These are phyloP conservation scores for Empidonax alnorum DNA, from an alignment of 2,113 vertebrate genomes.

Conservation along the genomic window DNA sequence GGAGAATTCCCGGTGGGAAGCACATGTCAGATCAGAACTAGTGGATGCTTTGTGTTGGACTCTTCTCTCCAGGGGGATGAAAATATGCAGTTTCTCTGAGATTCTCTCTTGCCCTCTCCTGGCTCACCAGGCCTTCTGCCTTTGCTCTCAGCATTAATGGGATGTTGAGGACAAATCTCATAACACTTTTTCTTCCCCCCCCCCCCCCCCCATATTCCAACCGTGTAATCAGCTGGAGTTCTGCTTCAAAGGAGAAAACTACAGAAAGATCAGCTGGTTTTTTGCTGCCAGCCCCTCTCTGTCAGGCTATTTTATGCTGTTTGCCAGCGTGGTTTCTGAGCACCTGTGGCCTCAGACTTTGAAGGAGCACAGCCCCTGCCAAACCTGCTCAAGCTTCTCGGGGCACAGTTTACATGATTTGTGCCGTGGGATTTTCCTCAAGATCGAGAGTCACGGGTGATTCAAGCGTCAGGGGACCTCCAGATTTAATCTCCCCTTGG, in stretches of 20 bases:
- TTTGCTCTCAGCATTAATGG: neutral
- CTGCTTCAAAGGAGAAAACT: neutral
- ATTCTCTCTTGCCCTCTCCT: neutral
- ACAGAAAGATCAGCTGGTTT: neutral
- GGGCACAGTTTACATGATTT: neutral
- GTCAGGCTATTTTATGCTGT: neutral
- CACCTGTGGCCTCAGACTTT: neutral
- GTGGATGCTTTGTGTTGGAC: neutral
- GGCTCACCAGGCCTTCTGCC: neutral
- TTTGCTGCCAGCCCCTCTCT: neutral
- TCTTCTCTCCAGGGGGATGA: neutral
- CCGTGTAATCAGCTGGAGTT: neutral
- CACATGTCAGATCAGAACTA: neutral
- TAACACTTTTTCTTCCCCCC: rapidly evolving
- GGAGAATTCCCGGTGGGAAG: neutral
- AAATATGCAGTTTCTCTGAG: neutral
- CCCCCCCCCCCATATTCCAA: neutral
- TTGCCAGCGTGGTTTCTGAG: neutral
- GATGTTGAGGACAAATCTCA: neutral
- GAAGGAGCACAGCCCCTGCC: neutral
- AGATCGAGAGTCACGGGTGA: neutral
- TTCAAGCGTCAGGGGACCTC: neutral
- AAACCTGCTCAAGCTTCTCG: neutral
- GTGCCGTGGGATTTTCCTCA: neutral
- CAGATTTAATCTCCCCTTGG: neutral